Conservation (phyloP, 92 coral and sea anemone genomes). For the Porites divaricata region DNA sequence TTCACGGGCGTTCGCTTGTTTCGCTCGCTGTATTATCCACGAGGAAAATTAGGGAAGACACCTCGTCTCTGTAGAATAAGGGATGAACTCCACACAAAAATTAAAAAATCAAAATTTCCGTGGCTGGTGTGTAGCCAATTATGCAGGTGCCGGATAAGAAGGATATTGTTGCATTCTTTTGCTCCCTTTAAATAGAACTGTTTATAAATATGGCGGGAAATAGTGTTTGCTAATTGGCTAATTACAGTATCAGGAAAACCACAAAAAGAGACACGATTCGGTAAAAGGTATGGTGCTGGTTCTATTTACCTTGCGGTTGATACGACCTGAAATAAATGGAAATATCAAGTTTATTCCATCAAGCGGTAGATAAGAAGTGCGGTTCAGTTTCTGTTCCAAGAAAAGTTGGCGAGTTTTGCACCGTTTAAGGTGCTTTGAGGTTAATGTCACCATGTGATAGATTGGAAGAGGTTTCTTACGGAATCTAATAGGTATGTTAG, state of each 20-base stretch:
- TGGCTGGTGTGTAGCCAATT: not conserved
- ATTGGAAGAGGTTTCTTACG: not conserved
- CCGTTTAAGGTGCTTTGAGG: conserved; percentile 14
- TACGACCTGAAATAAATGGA: conserved; percentile 44
- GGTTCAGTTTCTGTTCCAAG: conserved; percentile 28
- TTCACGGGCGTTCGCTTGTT: too few species aligned
- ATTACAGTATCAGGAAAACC: not conserved
- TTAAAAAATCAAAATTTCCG: conserved; percentile 3
- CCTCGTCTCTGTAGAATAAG: not conserved
- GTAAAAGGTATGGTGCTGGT: not conserved
- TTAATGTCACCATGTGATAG: conserved; percentile 24
- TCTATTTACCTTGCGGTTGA: conserved; percentile 43
- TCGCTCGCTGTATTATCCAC: too few species aligned
- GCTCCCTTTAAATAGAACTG: not conserved
- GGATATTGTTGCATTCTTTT: not conserved
- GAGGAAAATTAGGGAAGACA: too few species aligned
- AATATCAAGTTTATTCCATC: conserved; percentile 27
- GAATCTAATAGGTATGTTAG: not conserved
- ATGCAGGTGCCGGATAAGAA: not conserved
- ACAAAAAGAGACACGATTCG: conserved; percentile 23
- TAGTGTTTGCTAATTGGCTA: conserved; percentile 18
- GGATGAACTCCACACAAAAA: not conserved
- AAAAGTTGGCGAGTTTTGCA: conserved; percentile 9
- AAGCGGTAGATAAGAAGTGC: conserved; percentile 5
- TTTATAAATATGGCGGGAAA: conserved; percentile 40